A percentile compares a stretch with the other conserved stretches of the same genome.
These are phyloP conservation scores for Manis pentadactyla DNA, from an alignment of 2,797 vertebrate species.

Conservation along the genomic window DNA sequence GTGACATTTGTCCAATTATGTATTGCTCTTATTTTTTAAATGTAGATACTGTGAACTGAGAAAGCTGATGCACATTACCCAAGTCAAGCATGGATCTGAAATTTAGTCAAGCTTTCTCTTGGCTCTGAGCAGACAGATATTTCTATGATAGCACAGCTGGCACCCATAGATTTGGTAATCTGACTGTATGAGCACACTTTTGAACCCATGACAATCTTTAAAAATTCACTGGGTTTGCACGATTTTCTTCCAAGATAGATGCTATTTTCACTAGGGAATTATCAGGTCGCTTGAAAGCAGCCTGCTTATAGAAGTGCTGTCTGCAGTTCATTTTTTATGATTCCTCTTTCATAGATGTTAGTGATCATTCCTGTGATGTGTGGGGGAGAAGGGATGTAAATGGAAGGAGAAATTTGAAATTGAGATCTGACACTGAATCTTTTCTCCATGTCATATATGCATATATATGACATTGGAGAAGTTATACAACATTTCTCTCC, in stretches of 20 bases:
- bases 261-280: neutral
- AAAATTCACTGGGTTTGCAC: neutral
- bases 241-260: neutral
- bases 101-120: neutral
- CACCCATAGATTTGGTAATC: neutral
- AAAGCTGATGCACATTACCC: neutral
- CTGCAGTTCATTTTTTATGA: neutral
- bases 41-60: neutral
- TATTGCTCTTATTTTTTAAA: constrained; percentile 9
- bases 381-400: neutral
- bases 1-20: too few relatives aligned
- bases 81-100: neutral
- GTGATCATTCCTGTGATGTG: neutral
- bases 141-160: neutral
- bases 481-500: neutral
- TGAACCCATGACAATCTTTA: neutral
- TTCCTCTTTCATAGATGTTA: neutral
- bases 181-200: neutral
- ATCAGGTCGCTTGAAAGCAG: neutral
- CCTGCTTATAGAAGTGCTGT: neutral
- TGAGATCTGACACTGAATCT: neutral
- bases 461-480: neutral
- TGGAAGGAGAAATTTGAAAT: neutral
- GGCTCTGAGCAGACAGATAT: neutral
- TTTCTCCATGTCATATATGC: neutral